Conservation (phyloP, 2,888 invertebrate species). For the Sericinus montela region DNA sequence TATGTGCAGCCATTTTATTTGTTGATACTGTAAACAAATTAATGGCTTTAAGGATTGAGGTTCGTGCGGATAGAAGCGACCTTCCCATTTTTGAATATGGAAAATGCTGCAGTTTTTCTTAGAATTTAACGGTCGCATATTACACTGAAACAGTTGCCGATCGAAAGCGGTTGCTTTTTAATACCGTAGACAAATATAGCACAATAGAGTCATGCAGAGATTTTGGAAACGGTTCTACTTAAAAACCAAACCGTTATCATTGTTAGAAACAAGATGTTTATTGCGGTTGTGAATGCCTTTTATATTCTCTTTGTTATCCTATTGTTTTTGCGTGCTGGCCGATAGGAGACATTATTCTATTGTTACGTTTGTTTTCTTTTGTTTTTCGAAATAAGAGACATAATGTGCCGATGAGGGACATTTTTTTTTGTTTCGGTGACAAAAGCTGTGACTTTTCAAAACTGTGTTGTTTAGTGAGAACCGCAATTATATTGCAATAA, state of each 20-base stretch:
- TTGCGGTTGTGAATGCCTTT: slow-evolving; percentile 45
- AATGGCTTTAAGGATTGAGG: no score
- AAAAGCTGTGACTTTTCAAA: neutral
- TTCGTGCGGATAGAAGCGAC: no score
- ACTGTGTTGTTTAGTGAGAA: neutral
- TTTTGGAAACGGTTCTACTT: slow-evolving; percentile 9
- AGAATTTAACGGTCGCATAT: slow-evolving; percentile 3
- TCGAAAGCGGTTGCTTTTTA: neutral
- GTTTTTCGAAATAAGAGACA: neutral
- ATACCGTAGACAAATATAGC: neutral
- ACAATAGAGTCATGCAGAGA: neutral
- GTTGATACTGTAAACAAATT: no score
- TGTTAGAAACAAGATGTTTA: slow-evolving; percentile 36
- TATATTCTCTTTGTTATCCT: slow-evolving; percentile 23
- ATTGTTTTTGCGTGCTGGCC: slow-evolving; percentile 30
- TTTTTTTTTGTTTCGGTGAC: neutral
- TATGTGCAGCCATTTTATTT: no score
- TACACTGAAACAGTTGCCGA: neutral
- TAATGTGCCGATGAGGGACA: slow-evolving; percentile 1
- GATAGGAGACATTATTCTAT: slow-evolving; percentile 19
- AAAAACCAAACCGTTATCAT: slow-evolving; percentile 29
- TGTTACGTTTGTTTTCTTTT: slow-evolving; percentile 19
- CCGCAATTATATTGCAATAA: neutral
- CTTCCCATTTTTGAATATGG: no score
- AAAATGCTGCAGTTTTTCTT: neutral